Evolutionary conservation across 1,140 invertebrate species (phyloP).

Genomic region (Scaptodrosophila lebanonensis): DNA sequence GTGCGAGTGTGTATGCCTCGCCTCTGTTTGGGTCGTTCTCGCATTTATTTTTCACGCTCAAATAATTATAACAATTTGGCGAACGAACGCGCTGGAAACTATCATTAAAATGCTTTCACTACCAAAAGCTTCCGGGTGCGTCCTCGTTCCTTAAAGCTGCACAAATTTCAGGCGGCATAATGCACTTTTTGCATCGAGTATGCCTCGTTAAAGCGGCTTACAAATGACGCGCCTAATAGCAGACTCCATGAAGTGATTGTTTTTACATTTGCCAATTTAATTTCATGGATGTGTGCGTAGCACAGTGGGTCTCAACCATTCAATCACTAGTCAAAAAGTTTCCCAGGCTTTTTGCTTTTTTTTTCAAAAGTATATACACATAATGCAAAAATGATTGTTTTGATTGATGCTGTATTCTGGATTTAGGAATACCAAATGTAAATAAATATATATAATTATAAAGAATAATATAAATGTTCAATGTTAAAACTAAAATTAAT

Average conservation of each 20-base stretch:
- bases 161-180: no score
- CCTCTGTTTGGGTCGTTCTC: background rate
- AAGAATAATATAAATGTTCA: no score
- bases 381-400: no score
- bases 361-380: no score
- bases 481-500: no score
- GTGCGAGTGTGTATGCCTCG: constrained; percentile 20
- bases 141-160: no score
- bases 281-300: constrained; percentile 66
- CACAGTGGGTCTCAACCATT: constrained; percentile 40
- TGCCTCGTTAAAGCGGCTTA: constrained; percentile 26
- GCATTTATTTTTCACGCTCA: constrained; percentile 22
- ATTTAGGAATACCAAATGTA: no score
- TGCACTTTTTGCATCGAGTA: no score
- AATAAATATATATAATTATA: no score
- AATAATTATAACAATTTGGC: constrained; percentile 45
- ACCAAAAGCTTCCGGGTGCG: constrained; percentile 1
- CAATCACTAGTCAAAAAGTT: no score
- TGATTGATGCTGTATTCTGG: no score
- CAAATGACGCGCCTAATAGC: constrained; percentile 27
- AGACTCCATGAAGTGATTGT: background rate
- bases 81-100: constrained; percentile 19
- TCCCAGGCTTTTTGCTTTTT: no score
- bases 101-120: constrained; percentile 25
- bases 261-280: constrained; percentile 36